A percentile compares a stretch with the other conserved stretches of the same genome.
Conservation (phyloP, 2,888 invertebrate genomes). For the Drosophila putrida region DNA sequence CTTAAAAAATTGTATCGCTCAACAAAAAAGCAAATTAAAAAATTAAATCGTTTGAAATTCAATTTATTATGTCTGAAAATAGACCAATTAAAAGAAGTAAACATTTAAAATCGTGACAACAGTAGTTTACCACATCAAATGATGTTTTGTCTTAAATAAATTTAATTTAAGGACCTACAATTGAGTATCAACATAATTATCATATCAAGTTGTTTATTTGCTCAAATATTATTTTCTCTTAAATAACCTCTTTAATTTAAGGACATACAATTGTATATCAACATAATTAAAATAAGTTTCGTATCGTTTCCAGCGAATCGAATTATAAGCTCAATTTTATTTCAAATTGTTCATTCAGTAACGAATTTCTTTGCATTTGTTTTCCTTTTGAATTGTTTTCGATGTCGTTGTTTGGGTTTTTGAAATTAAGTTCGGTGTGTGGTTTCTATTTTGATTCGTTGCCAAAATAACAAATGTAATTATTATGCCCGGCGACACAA, state of each 20-base stretch:
- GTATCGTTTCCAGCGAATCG: too few relatives aligned
- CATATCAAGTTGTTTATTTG: background rate
- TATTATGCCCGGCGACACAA: slow-evolving; percentile 61
- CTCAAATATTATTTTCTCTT: background rate
- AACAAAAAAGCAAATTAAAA: too few relatives aligned
- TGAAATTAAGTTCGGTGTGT: slow-evolving; percentile 39
- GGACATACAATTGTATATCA: background rate
- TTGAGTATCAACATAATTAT: background rate
- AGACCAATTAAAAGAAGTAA: too few relatives aligned
- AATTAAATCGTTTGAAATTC: too few relatives aligned
- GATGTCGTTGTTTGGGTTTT: slow-evolving; percentile 12
- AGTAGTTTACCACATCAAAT: too few relatives aligned
- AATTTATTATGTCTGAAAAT: too few relatives aligned
- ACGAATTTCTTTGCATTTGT: slow-evolving; percentile 3
- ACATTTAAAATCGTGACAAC: too few relatives aligned
- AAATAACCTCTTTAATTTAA: background rate
- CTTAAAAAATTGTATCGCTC: too few relatives aligned
- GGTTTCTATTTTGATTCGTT: slow-evolving; percentile 62
- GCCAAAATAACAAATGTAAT: slow-evolving; percentile 62
- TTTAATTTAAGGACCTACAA: background rate
- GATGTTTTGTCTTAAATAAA: background rate
- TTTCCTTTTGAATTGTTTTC: slow-evolving; percentile 16
- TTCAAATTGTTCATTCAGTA: background rate
- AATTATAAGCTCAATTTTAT: background rate
- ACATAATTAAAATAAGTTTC: background rate